These are phyloP conservation scores for Centruroides vittatus DNA, from an alignment of 1,140 invertebrate species.

Conservation along the genomic window DNA sequence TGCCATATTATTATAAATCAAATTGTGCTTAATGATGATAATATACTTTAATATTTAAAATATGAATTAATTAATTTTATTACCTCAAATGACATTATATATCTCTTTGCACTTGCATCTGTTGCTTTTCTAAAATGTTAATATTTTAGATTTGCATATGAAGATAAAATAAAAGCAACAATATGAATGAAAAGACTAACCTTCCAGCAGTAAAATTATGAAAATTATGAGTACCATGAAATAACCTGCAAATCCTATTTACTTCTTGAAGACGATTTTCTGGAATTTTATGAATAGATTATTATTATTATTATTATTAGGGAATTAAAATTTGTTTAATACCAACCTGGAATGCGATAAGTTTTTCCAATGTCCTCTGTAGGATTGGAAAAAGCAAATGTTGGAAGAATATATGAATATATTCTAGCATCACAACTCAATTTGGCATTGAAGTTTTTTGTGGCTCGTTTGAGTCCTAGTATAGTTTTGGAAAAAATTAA, in stretches of 20 bases:
- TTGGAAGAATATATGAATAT: slow-evolving; percentile 85
- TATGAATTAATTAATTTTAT: too few relatives aligned
- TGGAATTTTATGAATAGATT: too few relatives aligned
- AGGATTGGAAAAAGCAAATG: slow-evolving; percentile 65
- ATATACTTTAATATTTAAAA: too few relatives aligned
- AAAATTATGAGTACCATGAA: slow-evolving; percentile 84
- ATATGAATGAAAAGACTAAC: slow-evolving; percentile 34
- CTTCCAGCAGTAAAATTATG: slow-evolving; percentile 94
- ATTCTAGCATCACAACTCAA: slow-evolving; percentile 74
- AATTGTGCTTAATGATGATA: too few relatives aligned
- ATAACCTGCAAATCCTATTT: slow-evolving; percentile 51
- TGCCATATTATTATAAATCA: too few relatives aligned
- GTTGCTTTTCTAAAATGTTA: slow-evolving; percentile 42
- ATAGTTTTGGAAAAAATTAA: background rate
- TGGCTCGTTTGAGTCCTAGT: slow-evolving; percentile 56
- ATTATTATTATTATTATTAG: too few relatives aligned
- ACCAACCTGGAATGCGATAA: slow-evolving; percentile 45
- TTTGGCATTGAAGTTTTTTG: slow-evolving; percentile 89
- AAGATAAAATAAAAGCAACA: background rate
- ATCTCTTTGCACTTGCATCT: slow-evolving; percentile 72
- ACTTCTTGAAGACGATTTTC: slow-evolving; percentile 34
- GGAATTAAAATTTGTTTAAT: too few relatives aligned
- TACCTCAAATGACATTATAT: slow-evolving; percentile 48
- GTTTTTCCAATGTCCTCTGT: slow-evolving; percentile 38
- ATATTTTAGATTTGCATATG: background rate